Evolutionary conservation across 2,797 vertebrate genomes (phyloP).

Genomic region (Hirundo rustica): DNA sequence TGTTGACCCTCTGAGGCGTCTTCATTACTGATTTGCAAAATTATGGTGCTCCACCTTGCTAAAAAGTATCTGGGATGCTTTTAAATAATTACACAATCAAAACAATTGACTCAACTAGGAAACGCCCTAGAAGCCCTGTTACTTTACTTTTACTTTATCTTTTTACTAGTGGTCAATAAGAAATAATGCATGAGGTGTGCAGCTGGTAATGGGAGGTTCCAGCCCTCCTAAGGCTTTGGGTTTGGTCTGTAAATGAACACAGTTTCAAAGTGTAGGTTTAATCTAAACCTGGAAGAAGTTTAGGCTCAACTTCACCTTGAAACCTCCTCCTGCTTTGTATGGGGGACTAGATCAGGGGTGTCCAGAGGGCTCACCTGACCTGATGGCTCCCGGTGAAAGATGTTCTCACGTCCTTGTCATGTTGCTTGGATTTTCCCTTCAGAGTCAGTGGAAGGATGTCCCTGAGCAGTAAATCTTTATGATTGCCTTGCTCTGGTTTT

Average conservation of each 20-base stretch:
- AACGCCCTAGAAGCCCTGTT: constrained; percentile 54
- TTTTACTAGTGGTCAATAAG: constrained; percentile 22
- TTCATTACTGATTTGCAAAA: constrained; percentile 59
- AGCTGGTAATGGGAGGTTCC: background rate
- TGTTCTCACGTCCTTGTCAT: fast-evolving
- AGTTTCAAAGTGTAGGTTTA: background rate
- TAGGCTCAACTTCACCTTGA: background rate
- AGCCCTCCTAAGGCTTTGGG: background rate
- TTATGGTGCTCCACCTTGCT: background rate
- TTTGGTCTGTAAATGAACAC: background rate
- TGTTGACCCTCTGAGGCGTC: background rate
- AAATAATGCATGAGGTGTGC: constrained; percentile 12
- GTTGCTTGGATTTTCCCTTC: background rate
- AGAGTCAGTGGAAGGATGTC: background rate
- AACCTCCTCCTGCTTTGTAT: background rate
- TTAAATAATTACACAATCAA: constrained; percentile 62
- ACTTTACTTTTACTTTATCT: constrained; percentile 57
- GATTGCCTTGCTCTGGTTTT: background rate
- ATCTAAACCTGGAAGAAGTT: background rate
- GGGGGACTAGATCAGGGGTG: background rate
- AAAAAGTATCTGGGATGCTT: background rate
- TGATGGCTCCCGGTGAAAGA: background rate
- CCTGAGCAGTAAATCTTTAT: background rate
- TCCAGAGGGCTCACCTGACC: background rate
- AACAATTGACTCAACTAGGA: constrained; percentile 60